Conservation (phyloP, 2,797 vertebrate species). For the Emydoidea blandingii region DNA sequence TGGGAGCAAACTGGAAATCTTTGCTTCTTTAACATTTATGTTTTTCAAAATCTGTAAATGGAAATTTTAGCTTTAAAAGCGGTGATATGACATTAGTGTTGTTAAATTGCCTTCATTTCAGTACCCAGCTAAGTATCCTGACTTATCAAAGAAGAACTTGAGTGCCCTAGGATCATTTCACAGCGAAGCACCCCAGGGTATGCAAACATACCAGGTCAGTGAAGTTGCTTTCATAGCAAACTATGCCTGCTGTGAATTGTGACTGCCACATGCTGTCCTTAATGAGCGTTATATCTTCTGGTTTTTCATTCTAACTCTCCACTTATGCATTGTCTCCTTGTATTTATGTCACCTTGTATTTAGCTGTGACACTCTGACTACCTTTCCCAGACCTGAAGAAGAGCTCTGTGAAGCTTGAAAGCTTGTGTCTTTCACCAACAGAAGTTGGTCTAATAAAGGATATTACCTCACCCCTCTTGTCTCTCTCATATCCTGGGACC, state of each 20-base stretch:
- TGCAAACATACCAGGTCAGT: constrained; percentile 80
- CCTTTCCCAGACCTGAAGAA: neutral
- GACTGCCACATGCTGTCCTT: neutral
- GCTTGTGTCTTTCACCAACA: neutral
- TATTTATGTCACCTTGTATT: neutral
- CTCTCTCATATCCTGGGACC: neutral
- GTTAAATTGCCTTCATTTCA: constrained; percentile 34
- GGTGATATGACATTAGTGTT: neutral
- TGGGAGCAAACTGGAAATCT: neutral
- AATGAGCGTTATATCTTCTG: neutral
- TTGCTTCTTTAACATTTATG: neutral
- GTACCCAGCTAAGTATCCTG: constrained; percentile 62
- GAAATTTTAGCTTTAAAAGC: neutral
- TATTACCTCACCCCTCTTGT: neutral
- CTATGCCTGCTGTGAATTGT: neutral
- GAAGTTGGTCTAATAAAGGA: neutral
- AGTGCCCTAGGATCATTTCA: constrained; percentile 76
- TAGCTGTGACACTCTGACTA: neutral
- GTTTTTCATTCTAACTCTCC: neutral
- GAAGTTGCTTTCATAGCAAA: neutral
- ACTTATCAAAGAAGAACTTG: constrained; percentile 66
- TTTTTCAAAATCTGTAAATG: neutral
- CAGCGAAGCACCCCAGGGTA: constrained; percentile 66
- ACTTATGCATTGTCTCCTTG: neutral
- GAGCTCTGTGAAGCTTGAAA: neutral